These are phyloP conservation scores for Ctenomys sociabilis DNA, from an alignment of 2,113 vertebrate genomes.

Conservation along the genomic window DNA sequence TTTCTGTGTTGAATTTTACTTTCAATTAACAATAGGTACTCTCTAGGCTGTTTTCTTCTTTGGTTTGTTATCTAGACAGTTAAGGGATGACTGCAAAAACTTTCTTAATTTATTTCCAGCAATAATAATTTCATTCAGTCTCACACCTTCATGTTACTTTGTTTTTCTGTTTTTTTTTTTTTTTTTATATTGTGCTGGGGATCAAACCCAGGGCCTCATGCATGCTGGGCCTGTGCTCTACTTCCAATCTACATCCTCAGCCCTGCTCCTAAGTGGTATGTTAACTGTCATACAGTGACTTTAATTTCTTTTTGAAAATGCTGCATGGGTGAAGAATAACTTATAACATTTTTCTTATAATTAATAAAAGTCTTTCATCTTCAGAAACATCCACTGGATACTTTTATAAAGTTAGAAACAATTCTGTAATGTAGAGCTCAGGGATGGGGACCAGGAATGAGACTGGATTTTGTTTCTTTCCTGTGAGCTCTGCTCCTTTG, in stretches of 20 bases:
- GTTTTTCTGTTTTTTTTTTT: not conserved
- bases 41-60: not conserved
- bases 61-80: not conserved
- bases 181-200: not conserved
- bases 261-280: not conserved
- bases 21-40: not conserved
- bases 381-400: not conserved
- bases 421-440: not conserved
- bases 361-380: not conserved
- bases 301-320: slow-evolving; percentile 19
- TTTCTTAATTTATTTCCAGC: slow-evolving; percentile 1
- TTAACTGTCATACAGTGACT: not conserved
- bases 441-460: not conserved
- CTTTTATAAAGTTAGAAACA: not conserved
- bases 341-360: not conserved
- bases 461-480: not conserved
- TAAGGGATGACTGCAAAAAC: not conserved
- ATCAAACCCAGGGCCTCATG: not conserved
- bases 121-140: not conserved
- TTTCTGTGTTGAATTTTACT: not conserved
- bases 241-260: not conserved
- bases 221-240: no score
- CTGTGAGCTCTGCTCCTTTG: not conserved
- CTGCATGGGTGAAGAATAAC: not conserved
- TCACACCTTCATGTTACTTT: not conserved